phyloP scores from a whole-genome alignment of 2,888 invertebrate genomes.

The Opisthograptis luteolata region DNA sequence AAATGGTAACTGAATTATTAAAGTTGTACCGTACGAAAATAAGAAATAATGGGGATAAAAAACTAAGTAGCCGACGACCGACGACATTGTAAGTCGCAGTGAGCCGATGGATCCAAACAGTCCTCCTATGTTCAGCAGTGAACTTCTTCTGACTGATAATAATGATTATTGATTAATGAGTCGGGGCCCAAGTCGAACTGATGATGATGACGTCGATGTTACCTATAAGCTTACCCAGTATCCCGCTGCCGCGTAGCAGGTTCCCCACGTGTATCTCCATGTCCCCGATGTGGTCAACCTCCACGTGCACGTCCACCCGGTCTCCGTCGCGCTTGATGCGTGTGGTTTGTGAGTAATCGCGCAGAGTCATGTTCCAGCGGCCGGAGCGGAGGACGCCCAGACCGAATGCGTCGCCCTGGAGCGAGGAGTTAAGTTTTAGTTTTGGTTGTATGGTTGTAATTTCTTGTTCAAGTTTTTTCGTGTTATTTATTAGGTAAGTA shows the following conservation, averaged over 20 bases:
- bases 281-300: slow-evolving; percentile 90
- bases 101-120: no score
- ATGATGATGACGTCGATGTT: background rate
- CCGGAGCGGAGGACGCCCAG: slow-evolving; percentile 86
- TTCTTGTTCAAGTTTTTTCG: no score
- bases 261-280: slow-evolving; percentile 91
- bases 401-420: slow-evolving; percentile 85
- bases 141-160: no score
- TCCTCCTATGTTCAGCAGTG: no score
- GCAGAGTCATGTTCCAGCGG: slow-evolving; percentile 89
- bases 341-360: slow-evolving; percentile 88
- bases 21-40: no score
- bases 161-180: no score
- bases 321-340: slow-evolving; percentile 83
- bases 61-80: no score
- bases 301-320: slow-evolving; percentile 85
- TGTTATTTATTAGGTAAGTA: no score
- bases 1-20: background rate
- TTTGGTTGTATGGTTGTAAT: no score
- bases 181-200: no score
- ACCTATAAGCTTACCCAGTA: slow-evolving; percentile 80
- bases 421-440: background rate
- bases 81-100: no score
- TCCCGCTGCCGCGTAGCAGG: slow-evolving; percentile 86
- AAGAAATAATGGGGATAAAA: no score